A percentile compares a stretch with the other conserved stretches of the same genome.
Evolutionary conservation across 2,113 vertebrate species (phyloP).

Genomic region (Dolichallabes microphthalmus): DNA sequence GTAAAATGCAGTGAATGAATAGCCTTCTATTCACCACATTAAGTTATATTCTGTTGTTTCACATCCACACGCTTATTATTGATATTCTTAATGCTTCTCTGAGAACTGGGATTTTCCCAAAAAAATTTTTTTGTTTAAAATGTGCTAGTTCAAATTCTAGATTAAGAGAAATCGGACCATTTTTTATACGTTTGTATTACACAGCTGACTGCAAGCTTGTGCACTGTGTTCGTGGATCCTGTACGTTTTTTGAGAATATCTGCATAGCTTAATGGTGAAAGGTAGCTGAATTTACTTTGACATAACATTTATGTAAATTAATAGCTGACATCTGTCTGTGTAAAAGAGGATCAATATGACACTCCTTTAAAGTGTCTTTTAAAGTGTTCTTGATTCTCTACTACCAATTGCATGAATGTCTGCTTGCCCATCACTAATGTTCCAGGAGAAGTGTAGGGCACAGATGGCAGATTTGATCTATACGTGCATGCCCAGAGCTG

Average conservation of each 20-base stretch:
- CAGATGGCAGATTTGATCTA: conserved; percentile 11
- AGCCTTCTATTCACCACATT: conserved; percentile 6
- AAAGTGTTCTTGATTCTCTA: conserved; percentile 37
- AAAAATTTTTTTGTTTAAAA: neutral
- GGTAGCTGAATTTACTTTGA: conserved; percentile 83
- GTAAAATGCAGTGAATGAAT: neutral
- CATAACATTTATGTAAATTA: conserved; percentile 61
- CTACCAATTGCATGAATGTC: conserved; percentile 59
- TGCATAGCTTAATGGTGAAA: conserved; percentile 91
- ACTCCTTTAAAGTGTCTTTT: conserved; percentile 1
- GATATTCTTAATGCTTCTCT: conserved; percentile 20
- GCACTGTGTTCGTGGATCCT: conserved; percentile 94
- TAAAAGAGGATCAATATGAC: conserved; percentile 20
- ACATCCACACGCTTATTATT: neutral
- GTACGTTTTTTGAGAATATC: conserved; percentile 88
- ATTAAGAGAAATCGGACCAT: conserved; percentile 47
- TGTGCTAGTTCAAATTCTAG: conserved; percentile 5
- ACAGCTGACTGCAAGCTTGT: conserved; percentile 96
- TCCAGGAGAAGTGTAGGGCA: conserved; percentile 19
- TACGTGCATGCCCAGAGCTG: conserved; percentile 26
- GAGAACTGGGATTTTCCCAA: conserved; percentile 1
- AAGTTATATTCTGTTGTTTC: neutral
- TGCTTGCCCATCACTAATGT: conserved; percentile 40
- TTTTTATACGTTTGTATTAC: conserved; percentile 68
- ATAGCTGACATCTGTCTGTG: conserved; percentile 27